Percentiles rank a stretch among this genome's conserved stretches.
Evolutionary conservation across 2,797 vertebrate genomes (phyloP).

Genomic region (Platalea minor): DNA sequence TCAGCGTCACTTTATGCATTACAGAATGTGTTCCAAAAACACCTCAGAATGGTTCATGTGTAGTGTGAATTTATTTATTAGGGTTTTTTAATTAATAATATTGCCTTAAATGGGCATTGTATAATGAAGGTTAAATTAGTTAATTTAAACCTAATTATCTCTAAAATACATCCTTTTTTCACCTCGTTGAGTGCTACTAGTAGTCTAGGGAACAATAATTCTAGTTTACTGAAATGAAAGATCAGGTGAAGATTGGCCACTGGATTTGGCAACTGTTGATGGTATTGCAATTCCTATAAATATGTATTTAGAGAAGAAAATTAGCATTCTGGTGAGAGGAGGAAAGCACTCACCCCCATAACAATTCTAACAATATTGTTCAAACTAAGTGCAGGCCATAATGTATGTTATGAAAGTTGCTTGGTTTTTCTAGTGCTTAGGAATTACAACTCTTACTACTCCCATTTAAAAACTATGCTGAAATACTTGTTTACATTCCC

Average conservation of each 20-base stretch:
- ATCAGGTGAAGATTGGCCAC: background rate
- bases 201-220: background rate
- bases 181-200: background rate
- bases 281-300: background rate
- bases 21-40: background rate
- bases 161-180: background rate
- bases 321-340: background rate
- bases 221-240: background rate
- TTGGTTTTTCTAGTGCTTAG: background rate
- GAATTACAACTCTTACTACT: background rate
- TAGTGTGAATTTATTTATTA: background rate
- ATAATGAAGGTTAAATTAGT: background rate
- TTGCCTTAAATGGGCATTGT: background rate
- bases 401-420: background rate
- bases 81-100: background rate
- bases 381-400: background rate
- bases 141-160: background rate
- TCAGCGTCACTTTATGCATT: background rate
- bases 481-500: background rate
- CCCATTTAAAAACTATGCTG: background rate
- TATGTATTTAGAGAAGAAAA: background rate
- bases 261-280: background rate
- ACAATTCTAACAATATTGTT: background rate
- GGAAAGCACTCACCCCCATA: background rate
- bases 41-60: background rate